phyloP scores from a whole-genome alignment of 2,888 invertebrate genomes.

The Drosophila multiciliata region DNA sequence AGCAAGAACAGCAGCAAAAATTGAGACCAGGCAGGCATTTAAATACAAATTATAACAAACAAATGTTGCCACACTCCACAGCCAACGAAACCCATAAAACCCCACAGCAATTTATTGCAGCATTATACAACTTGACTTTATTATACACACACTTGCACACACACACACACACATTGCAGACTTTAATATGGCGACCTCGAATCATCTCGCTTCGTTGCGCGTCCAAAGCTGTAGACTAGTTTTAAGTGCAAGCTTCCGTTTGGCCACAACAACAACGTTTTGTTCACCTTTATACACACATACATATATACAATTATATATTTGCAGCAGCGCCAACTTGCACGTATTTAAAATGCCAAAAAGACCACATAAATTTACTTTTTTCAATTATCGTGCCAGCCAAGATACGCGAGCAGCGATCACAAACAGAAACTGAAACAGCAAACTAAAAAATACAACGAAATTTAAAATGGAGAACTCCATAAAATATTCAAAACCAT shows the following conservation, averaged over 20 bases:
- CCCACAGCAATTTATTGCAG: slow-evolving; percentile 49
- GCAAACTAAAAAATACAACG: slow-evolving; percentile 1
- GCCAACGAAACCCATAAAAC: slow-evolving; percentile 4
- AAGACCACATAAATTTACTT: slow-evolving; percentile 76
- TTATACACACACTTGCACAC: slow-evolving; percentile 19
- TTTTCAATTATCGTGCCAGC: slow-evolving; percentile 69
- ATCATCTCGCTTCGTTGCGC: slow-evolving; percentile 19
- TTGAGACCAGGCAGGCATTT: slow-evolving; percentile 67
- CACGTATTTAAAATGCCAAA: slow-evolving; percentile 72
- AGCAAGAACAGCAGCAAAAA: slow-evolving; percentile 49
- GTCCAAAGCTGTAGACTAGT: slow-evolving; percentile 38
- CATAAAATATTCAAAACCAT: slow-evolving; percentile 65
- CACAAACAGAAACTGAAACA: slow-evolving; percentile 26
- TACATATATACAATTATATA: neutral
- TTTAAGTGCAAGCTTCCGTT: slow-evolving; percentile 64
- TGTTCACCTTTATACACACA: slow-evolving; percentile 18
- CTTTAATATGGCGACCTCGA: slow-evolving; percentile 23
- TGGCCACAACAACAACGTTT: slow-evolving; percentile 31
- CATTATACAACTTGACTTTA: slow-evolving; percentile 60
- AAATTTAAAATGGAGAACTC: slow-evolving; percentile 19
- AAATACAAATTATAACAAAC: slow-evolving; percentile 74
- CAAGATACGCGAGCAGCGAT: slow-evolving; percentile 42
- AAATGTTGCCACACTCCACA: slow-evolving; percentile 39
- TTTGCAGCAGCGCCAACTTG: slow-evolving; percentile 15
- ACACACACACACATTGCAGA: slow-evolving; percentile 12